phyloP scores from a whole-genome alignment of 2,113 vertebrate genomes.

The Odocoileus hemionus region DNA sequence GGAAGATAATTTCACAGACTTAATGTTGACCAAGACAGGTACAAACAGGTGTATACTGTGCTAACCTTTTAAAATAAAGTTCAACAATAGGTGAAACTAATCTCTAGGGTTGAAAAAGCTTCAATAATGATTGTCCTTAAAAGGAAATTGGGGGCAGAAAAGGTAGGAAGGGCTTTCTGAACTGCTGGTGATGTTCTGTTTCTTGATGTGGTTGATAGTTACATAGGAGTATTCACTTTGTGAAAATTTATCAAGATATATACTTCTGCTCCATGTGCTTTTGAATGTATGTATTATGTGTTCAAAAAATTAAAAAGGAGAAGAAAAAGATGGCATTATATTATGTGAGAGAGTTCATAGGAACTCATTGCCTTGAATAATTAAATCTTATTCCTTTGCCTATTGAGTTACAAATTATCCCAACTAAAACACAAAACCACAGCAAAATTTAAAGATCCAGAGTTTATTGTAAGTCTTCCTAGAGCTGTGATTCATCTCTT shows the following conservation, averaged over 20 bases:
- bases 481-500: neutral
- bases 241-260: neutral
- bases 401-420: neutral
- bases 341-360: neutral
- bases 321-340: neutral
- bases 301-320: neutral
- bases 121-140: neutral
- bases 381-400: neutral
- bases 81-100: neutral
- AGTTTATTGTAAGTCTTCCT: neutral
- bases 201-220: neutral
- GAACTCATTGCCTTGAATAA: neutral
- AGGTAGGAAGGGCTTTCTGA: neutral
- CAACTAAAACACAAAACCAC: neutral
- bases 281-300: neutral
- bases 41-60: neutral
- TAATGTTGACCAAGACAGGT: neutral
- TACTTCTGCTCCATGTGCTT: neutral
- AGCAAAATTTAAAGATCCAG: neutral
- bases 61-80: neutral
- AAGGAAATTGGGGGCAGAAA: fast-evolving
- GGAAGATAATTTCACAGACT: neutral
- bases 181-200: neutral
- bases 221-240: neutral
- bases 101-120: neutral